A percentile compares a stretch with the other conserved stretches of the same genome.
Evolutionary conservation across 2,797 vertebrate species (phyloP).

Genomic region (Rhinatrema bivittatum): DNA sequence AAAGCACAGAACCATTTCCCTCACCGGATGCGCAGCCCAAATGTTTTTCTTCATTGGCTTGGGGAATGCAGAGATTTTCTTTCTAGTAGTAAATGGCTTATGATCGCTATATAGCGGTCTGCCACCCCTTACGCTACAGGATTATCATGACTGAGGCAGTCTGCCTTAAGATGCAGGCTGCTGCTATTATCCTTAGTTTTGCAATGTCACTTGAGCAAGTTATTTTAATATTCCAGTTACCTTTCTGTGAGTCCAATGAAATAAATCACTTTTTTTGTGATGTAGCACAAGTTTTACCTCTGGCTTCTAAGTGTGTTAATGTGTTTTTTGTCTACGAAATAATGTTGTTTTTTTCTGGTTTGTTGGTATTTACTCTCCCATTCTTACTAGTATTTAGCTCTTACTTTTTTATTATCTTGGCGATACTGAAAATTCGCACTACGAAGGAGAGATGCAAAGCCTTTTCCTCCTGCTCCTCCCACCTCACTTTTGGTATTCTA

Average conservation of each 20-base stretch:
- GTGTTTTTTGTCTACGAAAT: no score
- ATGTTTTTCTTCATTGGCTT: constrained; percentile 28
- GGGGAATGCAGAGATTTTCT: constrained; percentile 21
- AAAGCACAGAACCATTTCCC: not conserved
- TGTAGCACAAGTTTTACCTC: not conserved
- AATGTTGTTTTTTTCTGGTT: no score
- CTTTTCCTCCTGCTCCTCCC: constrained; percentile 24
- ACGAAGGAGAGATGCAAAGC: constrained; percentile 7
- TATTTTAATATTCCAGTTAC: not conserved
- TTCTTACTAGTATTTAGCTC: constrained; percentile 24
- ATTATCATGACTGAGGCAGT: constrained; percentile 15
- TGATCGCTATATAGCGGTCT: constrained; percentile 27
- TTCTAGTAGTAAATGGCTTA: constrained; percentile 33
- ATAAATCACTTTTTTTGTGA: constrained; percentile 10
- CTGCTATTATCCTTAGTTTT: not conserved
- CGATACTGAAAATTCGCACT: constrained; percentile 28
- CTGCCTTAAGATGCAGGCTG: constrained; percentile 7
- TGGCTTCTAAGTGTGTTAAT: no score
- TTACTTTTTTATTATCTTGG: constrained; percentile 4
- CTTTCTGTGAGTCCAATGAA: not conserved
- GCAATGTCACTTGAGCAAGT: not conserved
- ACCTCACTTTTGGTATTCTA: constrained; percentile 19
- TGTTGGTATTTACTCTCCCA: no score
- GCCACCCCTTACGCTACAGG: constrained; percentile 23
- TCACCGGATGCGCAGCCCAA: constrained; percentile 15